Evolutionary conservation across 2,113 vertebrate genomes (phyloP), one percentile per base, ranked within the genome.

Genomic region (Bothrops jararaca): DNA sequence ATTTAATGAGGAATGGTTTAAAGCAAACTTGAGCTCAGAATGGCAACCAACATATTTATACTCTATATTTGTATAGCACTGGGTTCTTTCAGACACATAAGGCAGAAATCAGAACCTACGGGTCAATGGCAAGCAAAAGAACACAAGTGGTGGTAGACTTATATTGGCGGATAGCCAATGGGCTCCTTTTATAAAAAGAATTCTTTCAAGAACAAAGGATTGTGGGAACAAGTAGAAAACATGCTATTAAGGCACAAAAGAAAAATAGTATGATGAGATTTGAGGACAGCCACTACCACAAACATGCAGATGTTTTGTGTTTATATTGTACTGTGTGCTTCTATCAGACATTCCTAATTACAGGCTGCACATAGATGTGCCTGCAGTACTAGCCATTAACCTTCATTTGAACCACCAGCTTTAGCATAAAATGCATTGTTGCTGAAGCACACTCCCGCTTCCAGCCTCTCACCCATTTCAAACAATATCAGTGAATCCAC

Each of bases 271-370:
- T 53, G 48, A 52, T 22, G 85, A 85, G 88, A 48, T 54, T 58
- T n/a, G 53, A 45, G 60, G 88, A 86, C 88, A 92, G 74, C n/a
- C 88, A 92, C 90, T 92, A 42, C 88, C 45, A 12, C 45, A 86
- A 90, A 39, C 45, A 91, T 93, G 94, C 93, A 97, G 96, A 96
- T 97, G 94, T 96, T 96, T 96, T 96, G 89, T 95, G 95, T 95
- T 95, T 90, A n/a, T 93, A 9, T 92, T 74, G 90, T 74, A 92
- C 26, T 64, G 22, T 56, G 91, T 92, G 90, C 85, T 95, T 94
- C 95, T 93, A 96, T 94, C 91, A 97, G 94, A 93, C 39, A 3
- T 50, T 94, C 91, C 92, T 95, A 96, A 96, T 96, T 96, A 94
- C 5, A 96, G 88, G 9, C 64, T 95, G 90, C 87, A 48, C 48